These are phyloP conservation scores for Aulostomus chinensis DNA, from an alignment of 2,797 vertebrate genomes.

Conservation along the genomic window DNA sequence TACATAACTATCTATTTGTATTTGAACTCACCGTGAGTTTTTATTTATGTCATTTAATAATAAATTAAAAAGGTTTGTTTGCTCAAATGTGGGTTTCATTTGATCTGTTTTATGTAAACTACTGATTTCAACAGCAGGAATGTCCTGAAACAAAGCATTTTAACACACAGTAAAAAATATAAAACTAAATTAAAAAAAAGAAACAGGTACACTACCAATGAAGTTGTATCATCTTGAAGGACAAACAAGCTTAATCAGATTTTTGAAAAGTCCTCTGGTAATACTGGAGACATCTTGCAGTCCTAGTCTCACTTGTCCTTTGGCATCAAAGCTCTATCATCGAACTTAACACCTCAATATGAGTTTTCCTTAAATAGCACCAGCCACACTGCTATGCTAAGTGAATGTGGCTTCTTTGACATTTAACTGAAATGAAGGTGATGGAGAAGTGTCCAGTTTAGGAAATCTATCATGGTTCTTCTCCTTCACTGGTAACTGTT, in stretches of 20 bases:
- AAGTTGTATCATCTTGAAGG: too few relatives aligned
- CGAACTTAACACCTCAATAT: too few relatives aligned
- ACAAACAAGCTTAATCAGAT: too few relatives aligned
- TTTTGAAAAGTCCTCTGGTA: too few relatives aligned
- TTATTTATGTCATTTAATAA: slow-evolving; percentile 89
- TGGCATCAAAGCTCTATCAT: slow-evolving; percentile 25
- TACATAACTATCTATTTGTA: slow-evolving; percentile 84
- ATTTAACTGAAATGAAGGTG: slow-evolving; percentile 35
- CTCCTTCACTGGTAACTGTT: slow-evolving; percentile 62
- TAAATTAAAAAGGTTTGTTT: slow-evolving; percentile 82
- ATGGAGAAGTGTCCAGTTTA: slow-evolving; percentile 33
- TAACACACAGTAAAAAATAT: too few relatives aligned
- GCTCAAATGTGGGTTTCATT: slow-evolving; percentile 35
- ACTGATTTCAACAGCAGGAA: too few relatives aligned
- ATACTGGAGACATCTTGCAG: too few relatives aligned
- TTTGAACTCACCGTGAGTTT: slow-evolving; percentile 74
- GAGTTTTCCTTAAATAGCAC: slow-evolving; percentile 41
- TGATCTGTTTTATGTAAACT: slow-evolving; percentile 19
- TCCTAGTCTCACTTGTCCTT: slow-evolving; percentile 2
- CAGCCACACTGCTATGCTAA: slow-evolving; percentile 44
- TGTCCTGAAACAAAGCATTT: not conserved
- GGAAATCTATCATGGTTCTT: slow-evolving; percentile 26
- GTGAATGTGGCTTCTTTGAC: slow-evolving; percentile 39
- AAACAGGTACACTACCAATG: too few relatives aligned
- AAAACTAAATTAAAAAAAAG: too few relatives aligned